Evolutionary conservation across 2,888 invertebrate genomes (phyloP).

Genomic region (Aspidapion aeneum): DNA sequence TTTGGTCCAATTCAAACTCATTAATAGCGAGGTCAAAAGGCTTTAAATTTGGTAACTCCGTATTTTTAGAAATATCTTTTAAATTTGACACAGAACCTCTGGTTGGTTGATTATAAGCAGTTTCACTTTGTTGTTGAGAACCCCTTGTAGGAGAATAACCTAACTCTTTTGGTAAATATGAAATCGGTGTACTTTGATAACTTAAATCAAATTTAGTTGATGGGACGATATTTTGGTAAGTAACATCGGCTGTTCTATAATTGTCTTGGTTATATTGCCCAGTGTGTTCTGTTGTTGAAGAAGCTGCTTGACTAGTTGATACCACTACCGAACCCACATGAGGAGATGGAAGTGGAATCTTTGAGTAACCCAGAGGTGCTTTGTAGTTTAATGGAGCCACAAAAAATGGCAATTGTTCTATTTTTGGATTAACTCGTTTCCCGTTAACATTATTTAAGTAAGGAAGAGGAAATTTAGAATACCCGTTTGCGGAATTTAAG

Average conservation of each 20-base stretch:
- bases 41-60: slow-evolving; percentile 23
- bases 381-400: slow-evolving; percentile 83
- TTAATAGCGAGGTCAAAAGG: slow-evolving; percentile 34
- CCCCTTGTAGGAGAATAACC: neutral
- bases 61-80: slow-evolving; percentile 2
- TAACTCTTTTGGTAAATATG: neutral
- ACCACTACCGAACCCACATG: slow-evolving; percentile 85
- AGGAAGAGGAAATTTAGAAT: slow-evolving; percentile 77
- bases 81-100: neutral
- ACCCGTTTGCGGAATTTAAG: slow-evolving; percentile 66
- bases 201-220: neutral
- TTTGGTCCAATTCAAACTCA: slow-evolving; percentile 37
- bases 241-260: neutral
- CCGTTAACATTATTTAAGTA: slow-evolving; percentile 72
- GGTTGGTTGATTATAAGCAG: neutral
- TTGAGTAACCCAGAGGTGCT: slow-evolving; percentile 79
- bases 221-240: neutral
- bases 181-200: neutral
- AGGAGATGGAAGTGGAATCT: slow-evolving; percentile 81
- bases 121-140: neutral
- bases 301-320: slow-evolving; percentile 23
- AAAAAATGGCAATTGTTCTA: slow-evolving; percentile 76
- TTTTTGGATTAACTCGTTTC: slow-evolving; percentile 64
- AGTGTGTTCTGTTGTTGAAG: neutral
- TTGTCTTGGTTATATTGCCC: neutral